A percentile compares a stretch with the other conserved stretches of the same genome.
Evolutionary conservation across 2,888 invertebrate species (phyloP).

Genomic region (Polymixis flavicincta): DNA sequence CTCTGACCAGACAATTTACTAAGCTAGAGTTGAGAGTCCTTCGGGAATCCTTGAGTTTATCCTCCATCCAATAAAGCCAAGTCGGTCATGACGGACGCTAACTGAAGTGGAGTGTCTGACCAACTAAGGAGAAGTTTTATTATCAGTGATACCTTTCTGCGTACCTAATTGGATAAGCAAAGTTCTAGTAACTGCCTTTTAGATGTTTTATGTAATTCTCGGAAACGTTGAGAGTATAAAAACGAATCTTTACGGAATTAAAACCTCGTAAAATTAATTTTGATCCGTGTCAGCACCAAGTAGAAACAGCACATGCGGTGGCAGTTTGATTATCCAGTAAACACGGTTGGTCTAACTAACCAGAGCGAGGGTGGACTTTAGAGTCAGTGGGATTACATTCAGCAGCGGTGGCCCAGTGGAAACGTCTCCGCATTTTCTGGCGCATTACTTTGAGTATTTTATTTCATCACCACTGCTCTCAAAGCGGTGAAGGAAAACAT

Average conservation of each 20-base stretch:
- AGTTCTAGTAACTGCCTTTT: constrained; percentile 11
- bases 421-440: too few relatives aligned
- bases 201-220: constrained; percentile 20
- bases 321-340: background rate
- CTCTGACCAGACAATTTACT: constrained; percentile 38
- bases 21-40: constrained; percentile 47
- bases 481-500: too few relatives aligned
- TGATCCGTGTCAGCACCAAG: too few relatives aligned
- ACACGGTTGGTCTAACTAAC: background rate
- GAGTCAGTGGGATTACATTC: too few relatives aligned
- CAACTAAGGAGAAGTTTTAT: constrained; percentile 50
- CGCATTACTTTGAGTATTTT: too few relatives aligned
- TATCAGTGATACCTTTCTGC: constrained; percentile 40
- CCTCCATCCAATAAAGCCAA: constrained; percentile 45
- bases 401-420: too few relatives aligned
- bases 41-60: constrained; percentile 58
- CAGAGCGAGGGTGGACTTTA: too few relatives aligned
- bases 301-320: background rate
- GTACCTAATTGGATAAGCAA: constrained; percentile 38
- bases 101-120: constrained; percentile 26
- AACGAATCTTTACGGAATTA: background rate
- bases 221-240: background rate
- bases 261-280: background rate
- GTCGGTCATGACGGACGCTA: constrained; percentile 39
- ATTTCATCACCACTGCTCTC: too few relatives aligned